Base-by-base conservation (phyloP, 2,888 invertebrate species). In the Hypena proboscidalis region DNA sequence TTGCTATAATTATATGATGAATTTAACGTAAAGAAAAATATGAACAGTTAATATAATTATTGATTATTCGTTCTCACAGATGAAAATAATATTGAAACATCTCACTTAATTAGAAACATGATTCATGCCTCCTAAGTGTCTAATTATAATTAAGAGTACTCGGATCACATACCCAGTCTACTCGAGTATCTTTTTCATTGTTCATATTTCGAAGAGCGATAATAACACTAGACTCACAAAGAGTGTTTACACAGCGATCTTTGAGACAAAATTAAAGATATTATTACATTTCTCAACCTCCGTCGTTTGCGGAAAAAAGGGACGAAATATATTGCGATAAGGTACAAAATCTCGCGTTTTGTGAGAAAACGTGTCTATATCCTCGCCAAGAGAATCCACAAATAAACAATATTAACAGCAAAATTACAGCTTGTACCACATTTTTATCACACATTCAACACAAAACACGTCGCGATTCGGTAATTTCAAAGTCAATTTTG, bases 241-340 rank as follows among this genome's bases (percentile, higher is more conserved):
- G 65, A 73, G 78, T 80, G 70, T 82, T 80, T 80, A 75, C 73
- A 72, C 64, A 74, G 63, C 73, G 67, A 76, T 78, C 67, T 70
- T 57, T 37, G 56, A 56, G 58, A 63, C 70, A 72, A 76, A 80
- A 83, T 80, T 78, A 81, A 75, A 81, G 72, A 74, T 77, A 80
- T 81, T 83, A 83, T 83, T 80, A 83, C 77, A 77, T 80, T 79
- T 74, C 70, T 71, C 66, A 66, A 72, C 65, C 62, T 67, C 53
- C 57, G 58, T 69, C 59, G 69, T 69, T 65, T 71, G 57, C 49
- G 33, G 59, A 61, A 58, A 64, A 67, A 39, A 64, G 59, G 46
- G 58, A 58, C 46, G 52, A 67, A 67, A 74, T 72, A 70, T 73
- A 72, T 72, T 67, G 62, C 56, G 60, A 62, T 45, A 49, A 64